Conservation (phyloP, 53 echinoderm and acorn worm genomes). For the Echinarachnius parma region DNA sequence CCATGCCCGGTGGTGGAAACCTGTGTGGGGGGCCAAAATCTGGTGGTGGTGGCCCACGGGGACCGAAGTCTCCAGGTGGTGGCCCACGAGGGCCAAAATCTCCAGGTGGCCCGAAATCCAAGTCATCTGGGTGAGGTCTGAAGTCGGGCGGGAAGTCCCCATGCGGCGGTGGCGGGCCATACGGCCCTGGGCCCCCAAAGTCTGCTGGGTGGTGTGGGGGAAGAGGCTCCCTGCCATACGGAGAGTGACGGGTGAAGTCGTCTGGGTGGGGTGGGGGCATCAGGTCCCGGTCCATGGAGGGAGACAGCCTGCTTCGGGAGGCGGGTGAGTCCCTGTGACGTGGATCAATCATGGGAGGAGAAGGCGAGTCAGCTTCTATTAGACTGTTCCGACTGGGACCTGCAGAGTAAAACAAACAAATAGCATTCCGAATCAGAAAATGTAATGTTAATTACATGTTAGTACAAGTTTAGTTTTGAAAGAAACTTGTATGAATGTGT, state of each 20-base stretch:
- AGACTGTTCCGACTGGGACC: conserved; percentile 65
- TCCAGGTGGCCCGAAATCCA: conserved; percentile 18
- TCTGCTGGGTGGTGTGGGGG: conserved; percentile 49
- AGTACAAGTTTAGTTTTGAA: too few species aligned
- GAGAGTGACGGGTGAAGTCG: conserved; percentile 38
- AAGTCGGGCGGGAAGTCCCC: conserved; percentile 45
- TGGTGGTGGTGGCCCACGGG: conserved; percentile 42
- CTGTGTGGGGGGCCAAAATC: conserved; percentile 47
- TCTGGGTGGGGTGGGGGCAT: conserved; percentile 49
- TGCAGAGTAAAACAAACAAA: conserved; percentile 27
- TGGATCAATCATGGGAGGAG: conserved; percentile 59
- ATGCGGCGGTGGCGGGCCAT: conserved; percentile 34
- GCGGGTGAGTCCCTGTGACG: conserved; percentile 48
- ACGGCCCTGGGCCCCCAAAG: conserved; percentile 47
- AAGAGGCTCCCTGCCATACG: conserved; percentile 33
- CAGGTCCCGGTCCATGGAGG: conserved; percentile 44
- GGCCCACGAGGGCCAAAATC: conserved; percentile 47
- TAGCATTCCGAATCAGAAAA: too few species aligned
- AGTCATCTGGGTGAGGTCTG: conserved; percentile 29
- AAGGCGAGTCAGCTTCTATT: conserved; percentile 52
- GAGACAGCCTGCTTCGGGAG: conserved; percentile 33
- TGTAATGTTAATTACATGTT: too few species aligned
- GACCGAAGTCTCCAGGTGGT: conserved; percentile 40
- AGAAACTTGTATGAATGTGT: too few species aligned
- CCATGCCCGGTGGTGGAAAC: conserved; percentile 21